phyloP scores from a whole-genome alignment of 2,888 invertebrate genomes.

The Allygus modestus region DNA sequence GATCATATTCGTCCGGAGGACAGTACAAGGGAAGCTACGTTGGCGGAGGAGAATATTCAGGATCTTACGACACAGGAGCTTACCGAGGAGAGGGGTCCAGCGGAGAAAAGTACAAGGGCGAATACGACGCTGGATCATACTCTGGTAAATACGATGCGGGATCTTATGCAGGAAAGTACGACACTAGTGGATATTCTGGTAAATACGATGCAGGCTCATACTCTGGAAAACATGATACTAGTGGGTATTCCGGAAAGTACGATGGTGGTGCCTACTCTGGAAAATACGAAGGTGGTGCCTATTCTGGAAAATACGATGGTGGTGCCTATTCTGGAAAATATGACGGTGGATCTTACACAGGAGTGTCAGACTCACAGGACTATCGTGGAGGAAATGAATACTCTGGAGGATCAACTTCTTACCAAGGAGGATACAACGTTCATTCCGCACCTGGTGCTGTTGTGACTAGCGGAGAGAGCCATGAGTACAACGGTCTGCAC shows the following conservation, averaged over 20 bases:
- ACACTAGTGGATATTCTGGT: slow-evolving; percentile 24
- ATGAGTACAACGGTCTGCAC: slow-evolving; percentile 35
- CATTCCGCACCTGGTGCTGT: slow-evolving; percentile 16
- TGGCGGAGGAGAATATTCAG: slow-evolving; percentile 29
- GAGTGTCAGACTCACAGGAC: neutral
- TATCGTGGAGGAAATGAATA: slow-evolving; percentile 33
- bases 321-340: slow-evolving; percentile 53
- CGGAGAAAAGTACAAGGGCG: slow-evolving; percentile 52
- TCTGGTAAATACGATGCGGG: slow-evolving; percentile 50
- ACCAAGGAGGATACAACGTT: slow-evolving; percentile 49
- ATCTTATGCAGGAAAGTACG: slow-evolving; percentile 40
- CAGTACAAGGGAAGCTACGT: slow-evolving; percentile 57
- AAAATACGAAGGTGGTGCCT: slow-evolving; percentile 53
- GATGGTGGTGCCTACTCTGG: slow-evolving; percentile 52
- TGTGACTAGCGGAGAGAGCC: slow-evolving; percentile 23
- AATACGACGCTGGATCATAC: slow-evolving; percentile 40
- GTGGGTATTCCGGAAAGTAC: slow-evolving; percentile 51
- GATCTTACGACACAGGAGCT: slow-evolving; percentile 57
- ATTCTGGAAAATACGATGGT: slow-evolving; percentile 43
- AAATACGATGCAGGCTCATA: slow-evolving; percentile 42
- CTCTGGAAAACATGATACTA: slow-evolving; percentile 30
- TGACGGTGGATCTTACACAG: slow-evolving; percentile 39
- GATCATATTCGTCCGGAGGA: slow-evolving; percentile 45
- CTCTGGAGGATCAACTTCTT: slow-evolving; percentile 10
- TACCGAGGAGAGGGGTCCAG: slow-evolving; percentile 34